Base-by-base conservation (phyloP, 2,888 invertebrate genomes). In the Dolichomitus sp. region DNA sequence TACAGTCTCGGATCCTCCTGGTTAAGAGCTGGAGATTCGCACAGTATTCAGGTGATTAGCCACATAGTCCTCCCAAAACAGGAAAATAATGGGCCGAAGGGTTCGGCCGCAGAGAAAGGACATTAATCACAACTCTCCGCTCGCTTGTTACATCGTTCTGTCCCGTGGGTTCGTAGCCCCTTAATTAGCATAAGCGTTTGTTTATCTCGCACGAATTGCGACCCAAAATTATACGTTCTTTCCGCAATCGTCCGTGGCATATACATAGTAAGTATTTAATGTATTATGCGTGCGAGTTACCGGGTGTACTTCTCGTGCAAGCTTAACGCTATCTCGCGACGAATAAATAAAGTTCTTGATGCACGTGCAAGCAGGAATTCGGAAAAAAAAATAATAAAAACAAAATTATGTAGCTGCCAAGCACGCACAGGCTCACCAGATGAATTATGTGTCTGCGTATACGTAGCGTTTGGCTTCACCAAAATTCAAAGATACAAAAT, bases 181-280 rank as follows among this genome's bases (percentile, higher is more conserved):
- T 72, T 85, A 87, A 88, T 89, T 88, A 88, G 85, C 87, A 87
- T 88, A 88, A 89, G 85, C 87, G 86, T 86, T 86, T 85, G 86
- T 87, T 87, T 88, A 87, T 88, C 88, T 86, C 84, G 77, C 57
- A 59, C 70, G 83, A 76, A 83, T 78, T 87, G 79, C 77, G 68
- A 75, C 66, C 68, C 73, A 66, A 84, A 87, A 86, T 87, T 84
- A 81, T 84, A 23, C 78, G 66, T 81, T 72, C 79, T 72, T 69
- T 54, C 54, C 37, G 48, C 45, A 70, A 77, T 79, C 63, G 78
- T 74, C 70, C 68, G 17, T 65, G 65, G 27, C 68, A 37, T 42
- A 68, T 66, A 33, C n/a, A 59, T 42, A 27, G 40, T 59, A 65
- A 17, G 63, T 70, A 75, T 42, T n/a, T 72, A 76, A 11, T 40